Base-by-base conservation (phyloP, 2,797 vertebrate genomes). In the Yasuhikotakia modesta region DNA sequence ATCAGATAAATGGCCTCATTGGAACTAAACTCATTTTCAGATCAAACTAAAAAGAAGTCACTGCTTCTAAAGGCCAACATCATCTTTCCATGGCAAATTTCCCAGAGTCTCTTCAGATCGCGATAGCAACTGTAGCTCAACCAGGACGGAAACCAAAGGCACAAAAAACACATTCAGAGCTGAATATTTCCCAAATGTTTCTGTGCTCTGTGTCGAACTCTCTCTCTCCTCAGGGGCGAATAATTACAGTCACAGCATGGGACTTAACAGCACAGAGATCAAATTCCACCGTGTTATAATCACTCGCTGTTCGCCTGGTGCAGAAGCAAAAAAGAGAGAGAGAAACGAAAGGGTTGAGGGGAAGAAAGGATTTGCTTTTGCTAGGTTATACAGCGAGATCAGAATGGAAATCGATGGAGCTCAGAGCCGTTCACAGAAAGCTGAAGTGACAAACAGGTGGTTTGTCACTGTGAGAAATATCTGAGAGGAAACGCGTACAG, bases 1-100 rank as follows among this genome's bases (percentile, higher is more conserved):
- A 70, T 82, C 72, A 73, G 76, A 82, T 81, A 57, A 64, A 64
- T 64, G 58, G 68, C 76, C 58, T 71, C 58, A 78, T 65, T 78
- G 58, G 71, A 78, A 66, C 65, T 77, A 81, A 83, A 74, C 82
- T 73, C 72, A 64, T 85, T 85, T 83, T 81, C 78, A 77, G 65
- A 81, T 75, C 53, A 58, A 43, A 57, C 65, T 77, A 60, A 45
- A 70, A 64, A 21, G 17, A 78, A 65, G 68, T 53, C 22, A 78
- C 70, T 78, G 76, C 68, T 32, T 65, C 68, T 70, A 32, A 30
- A 70, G 76, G 30, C 63, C 50, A 69, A 52, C 68, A 71, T 78
- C 68, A 55, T 78, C 48, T 65, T 53, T 71, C 58, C 67, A 78
- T 78, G 67, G 60, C 48, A 45, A 50, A 65, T 71, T 71, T 70